Percentiles rank a stretch among this genome's conserved stretches.
phyloP scores from a whole-genome alignment of 1,140 invertebrate species.

The Formica exsecta region DNA sequence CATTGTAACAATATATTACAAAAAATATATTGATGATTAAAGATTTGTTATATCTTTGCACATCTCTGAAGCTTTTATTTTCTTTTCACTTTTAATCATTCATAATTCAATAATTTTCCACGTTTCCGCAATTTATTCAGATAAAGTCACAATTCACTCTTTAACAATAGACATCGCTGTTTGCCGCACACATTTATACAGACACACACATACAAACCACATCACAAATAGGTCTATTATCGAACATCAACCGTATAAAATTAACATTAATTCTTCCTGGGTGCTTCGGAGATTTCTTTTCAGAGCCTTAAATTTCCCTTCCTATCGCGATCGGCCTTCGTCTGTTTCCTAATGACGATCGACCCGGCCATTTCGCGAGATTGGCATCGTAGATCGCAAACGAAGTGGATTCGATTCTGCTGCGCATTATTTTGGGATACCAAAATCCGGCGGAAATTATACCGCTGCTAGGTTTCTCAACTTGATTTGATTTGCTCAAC shows the following conservation, averaged over 20 bases:
- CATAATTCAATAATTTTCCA: background rate
- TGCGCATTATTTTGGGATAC: conserved; percentile 33
- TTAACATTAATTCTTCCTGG: conserved; percentile 30
- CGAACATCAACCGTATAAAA: conserved; percentile 46
- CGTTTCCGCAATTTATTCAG: background rate
- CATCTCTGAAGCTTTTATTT: background rate
- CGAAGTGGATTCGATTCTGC: conserved; percentile 8
- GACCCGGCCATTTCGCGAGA: conserved; percentile 25
- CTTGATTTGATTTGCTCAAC: conserved; percentile 5
- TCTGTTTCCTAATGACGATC: conserved; percentile 18
- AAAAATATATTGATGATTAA: background rate
- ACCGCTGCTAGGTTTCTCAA: conserved; percentile 21
- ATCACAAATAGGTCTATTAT: conserved; percentile 30
- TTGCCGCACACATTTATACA: background rate
- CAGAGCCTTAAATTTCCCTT: conserved; percentile 19
- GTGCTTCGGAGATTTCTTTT: background rate
- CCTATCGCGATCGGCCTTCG: conserved; percentile 13
- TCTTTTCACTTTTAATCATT: background rate
- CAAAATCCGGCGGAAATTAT: background rate
- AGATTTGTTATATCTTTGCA: background rate
- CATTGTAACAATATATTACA: no score
- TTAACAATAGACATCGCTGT: background rate
- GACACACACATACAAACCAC: background rate
- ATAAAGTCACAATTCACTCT: background rate
- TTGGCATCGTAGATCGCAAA: background rate